phyloP scores from a whole-genome alignment of 2,797 vertebrate genomes.

The Leucoraja ocellata region DNA sequence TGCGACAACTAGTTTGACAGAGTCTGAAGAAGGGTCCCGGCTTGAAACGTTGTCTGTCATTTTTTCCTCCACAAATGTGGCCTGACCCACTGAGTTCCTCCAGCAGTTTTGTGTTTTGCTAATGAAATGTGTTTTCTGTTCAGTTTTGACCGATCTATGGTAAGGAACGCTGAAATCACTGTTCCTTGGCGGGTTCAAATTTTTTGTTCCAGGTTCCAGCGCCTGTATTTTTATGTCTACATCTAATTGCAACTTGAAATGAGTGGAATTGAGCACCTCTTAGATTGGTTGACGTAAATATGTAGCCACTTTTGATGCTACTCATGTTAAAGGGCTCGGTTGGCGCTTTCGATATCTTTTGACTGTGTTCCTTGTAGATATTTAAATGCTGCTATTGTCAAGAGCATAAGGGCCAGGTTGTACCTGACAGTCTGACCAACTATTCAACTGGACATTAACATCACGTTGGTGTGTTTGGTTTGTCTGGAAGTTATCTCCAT shows the following conservation, averaged over 20 bases:
- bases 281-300: not conserved
- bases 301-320: not conserved
- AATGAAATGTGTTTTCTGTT: not conserved
- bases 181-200: not conserved
- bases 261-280: not conserved
- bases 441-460: not conserved
- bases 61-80: no score
- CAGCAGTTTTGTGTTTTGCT: no score
- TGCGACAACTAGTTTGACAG: no score
- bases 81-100: no score
- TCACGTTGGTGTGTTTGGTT: not conserved
- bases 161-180: not conserved
- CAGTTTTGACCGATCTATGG: not conserved
- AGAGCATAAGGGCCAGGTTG: not conserved
- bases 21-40: no score
- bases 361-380: not conserved
- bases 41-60: no score
- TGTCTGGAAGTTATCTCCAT: not conserved
- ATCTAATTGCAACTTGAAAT: not conserved
- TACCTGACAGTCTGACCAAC: not conserved
- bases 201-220: no score
- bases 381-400: not conserved
- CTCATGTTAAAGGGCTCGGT: not conserved
- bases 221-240: no score
- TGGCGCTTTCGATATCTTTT: not conserved